These are phyloP conservation scores for Sternarchorhynchus goeldii DNA, from an alignment of 2,797 vertebrate genomes.

Conservation along the genomic window DNA sequence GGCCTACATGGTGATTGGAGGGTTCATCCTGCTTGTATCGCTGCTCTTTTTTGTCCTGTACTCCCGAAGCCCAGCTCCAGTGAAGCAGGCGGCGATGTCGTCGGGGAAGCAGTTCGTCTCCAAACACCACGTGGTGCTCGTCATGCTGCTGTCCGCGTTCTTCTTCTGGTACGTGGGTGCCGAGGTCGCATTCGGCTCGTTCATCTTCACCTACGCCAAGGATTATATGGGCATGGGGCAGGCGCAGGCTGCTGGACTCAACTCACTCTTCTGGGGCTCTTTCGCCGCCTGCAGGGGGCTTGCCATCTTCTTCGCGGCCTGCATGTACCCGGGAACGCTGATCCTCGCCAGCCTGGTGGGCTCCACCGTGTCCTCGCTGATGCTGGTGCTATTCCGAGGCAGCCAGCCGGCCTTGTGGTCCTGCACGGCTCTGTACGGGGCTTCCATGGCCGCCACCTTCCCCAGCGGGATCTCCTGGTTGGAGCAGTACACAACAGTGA, in stretches of 20 bases:
- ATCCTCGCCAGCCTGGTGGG: slow-evolving; percentile 83
- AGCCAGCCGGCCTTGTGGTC: slow-evolving; percentile 75
- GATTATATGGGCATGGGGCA: slow-evolving; percentile 73
- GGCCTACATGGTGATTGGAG: slow-evolving; percentile 84
- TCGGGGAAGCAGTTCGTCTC: slow-evolving; percentile 67
- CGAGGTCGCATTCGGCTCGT: slow-evolving; percentile 90
- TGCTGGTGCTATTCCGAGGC: slow-evolving; percentile 78
- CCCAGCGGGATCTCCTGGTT: slow-evolving; percentile 93
- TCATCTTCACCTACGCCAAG: slow-evolving; percentile 84
- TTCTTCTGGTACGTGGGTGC: slow-evolving; percentile 92
- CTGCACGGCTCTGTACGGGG: slow-evolving; percentile 80
- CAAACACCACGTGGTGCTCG: slow-evolving; percentile 79
- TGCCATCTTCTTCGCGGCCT: slow-evolving; percentile 84
- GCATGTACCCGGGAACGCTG: slow-evolving; percentile 83
- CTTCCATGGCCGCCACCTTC: slow-evolving; percentile 88
- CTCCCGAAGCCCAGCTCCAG: slow-evolving; percentile 58
- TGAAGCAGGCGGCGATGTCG: slow-evolving; percentile 59
- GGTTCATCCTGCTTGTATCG: slow-evolving; percentile 77
- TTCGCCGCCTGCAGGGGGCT: slow-evolving; percentile 83
- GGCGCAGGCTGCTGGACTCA: slow-evolving; percentile 80
- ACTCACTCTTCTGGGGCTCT: slow-evolving; percentile 89
- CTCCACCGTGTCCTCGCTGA: slow-evolving; percentile 74
- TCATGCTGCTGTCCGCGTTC: slow-evolving; percentile 84
- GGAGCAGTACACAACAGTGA: slow-evolving; percentile 89
- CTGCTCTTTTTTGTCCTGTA: slow-evolving; percentile 80